These are phyloP conservation scores for Spermophilus dauricus DNA, from an alignment of 2,113 vertebrate species.

Conservation along the genomic window DNA sequence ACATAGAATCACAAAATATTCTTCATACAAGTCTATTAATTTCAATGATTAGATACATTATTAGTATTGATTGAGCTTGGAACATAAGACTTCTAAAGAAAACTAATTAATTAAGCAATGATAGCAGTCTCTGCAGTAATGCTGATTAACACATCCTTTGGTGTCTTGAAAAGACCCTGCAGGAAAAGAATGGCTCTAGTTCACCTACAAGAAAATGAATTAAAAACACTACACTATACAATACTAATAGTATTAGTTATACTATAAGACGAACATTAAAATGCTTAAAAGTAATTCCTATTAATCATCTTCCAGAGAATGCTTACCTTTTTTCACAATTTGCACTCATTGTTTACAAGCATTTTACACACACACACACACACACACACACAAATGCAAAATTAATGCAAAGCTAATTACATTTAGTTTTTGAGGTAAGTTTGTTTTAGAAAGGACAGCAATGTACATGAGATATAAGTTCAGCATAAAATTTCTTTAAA, in stretches of 20 bases:
- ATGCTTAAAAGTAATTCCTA: background rate
- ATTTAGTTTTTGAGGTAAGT: background rate
- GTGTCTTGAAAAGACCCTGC: background rate
- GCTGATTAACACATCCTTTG: background rate
- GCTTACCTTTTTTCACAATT: background rate
- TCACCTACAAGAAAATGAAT: background rate
- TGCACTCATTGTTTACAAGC: background rate
- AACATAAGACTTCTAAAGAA: conserved; percentile 29
- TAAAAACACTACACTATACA: background rate
- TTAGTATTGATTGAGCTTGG: conserved; percentile 51
- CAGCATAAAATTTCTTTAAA: background rate
- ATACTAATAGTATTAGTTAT: background rate
- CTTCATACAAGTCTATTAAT: conserved; percentile 39
- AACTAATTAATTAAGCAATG: conserved; percentile 59
- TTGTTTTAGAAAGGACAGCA: background rate
- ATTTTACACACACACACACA: background rate
- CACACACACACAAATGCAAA: background rate
- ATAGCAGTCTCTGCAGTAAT: background rate
- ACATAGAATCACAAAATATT: conserved; percentile 57
- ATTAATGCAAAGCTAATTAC: background rate
- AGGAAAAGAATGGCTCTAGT: background rate
- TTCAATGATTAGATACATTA: conserved; percentile 50
- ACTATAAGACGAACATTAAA: background rate
- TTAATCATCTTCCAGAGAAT: background rate
- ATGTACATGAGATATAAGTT: background rate